phyloP scores from a whole-genome alignment of 2,888 invertebrate genomes.

The Drosophila ezoana region DNA sequence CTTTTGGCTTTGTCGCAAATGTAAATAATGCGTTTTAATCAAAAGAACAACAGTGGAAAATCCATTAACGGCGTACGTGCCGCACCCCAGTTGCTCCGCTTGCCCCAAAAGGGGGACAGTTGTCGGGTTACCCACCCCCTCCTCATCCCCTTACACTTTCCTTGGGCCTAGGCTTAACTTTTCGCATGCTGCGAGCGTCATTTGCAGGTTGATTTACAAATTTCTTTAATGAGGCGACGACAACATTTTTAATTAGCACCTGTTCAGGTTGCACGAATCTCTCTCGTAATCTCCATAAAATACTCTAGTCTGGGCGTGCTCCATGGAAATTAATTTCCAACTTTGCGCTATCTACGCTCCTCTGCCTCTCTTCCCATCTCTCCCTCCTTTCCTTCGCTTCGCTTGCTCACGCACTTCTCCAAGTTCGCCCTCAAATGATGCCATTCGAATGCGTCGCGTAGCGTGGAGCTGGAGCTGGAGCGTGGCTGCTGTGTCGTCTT shows the following conservation, averaged over 20 bases:
- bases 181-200: conserved; percentile 47
- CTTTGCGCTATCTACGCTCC: conserved; percentile 28
- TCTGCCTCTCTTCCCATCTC: background rate
- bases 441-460: conserved; percentile 45
- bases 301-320: conserved; percentile 27
- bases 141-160: background rate
- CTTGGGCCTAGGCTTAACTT: conserved; percentile 32
- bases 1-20: conserved; percentile 45
- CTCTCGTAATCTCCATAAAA: conserved; percentile 59
- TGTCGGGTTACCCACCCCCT: conserved; percentile 13
- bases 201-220: conserved; percentile 72
- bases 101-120: conserved; percentile 11
- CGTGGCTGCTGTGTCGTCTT: conserved; percentile 1
- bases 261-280: conserved; percentile 59
- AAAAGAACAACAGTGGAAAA: conserved; percentile 57
- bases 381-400: conserved; percentile 6
- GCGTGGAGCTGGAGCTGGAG: background rate
- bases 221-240: conserved; percentile 83
- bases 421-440: conserved; percentile 37
- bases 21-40: conserved; percentile 72
- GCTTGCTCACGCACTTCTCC: conserved; percentile 35
- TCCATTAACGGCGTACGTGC: conserved; percentile 86
- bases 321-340: conserved; percentile 69
- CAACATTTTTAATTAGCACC: conserved; percentile 84
- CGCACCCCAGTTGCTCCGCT: conserved; percentile 75